Base-by-base conservation (phyloP, 2,888 invertebrate genomes). In the Oxycera nigricornis region DNA sequence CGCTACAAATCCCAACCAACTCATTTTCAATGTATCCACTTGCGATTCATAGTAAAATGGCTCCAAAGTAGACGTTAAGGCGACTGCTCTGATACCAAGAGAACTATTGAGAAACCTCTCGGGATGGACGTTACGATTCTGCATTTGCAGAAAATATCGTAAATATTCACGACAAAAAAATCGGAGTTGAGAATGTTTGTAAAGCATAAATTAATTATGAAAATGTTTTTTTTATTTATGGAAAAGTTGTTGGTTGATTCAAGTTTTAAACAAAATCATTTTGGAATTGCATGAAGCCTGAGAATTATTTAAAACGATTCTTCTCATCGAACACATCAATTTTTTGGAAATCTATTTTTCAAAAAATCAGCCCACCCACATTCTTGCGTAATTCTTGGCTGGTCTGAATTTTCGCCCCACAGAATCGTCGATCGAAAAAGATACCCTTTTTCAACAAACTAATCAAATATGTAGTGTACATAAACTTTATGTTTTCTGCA, bases 401-500 rank as follows among this genome's bases (percentile, higher is more conserved):
- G 7, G 17, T 4, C 3, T 14, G 7, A n/a, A 50, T 50, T 22
- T 55, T 22, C 52, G 7, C 52, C 24, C 35, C 52, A 22, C 52
- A 35, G 35, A 35, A 7, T 35, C 24, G 46, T 7, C 46, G 3
- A 46, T 55, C 11, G 52, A 20, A 11, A 3, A 55, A 20, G 20
- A 2, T 24, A 61, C 17, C 17, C 7, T 59, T 26, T 61, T 31
- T 20, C 17, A 31, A 31, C n/a, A 61, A 61, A 30, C 7, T 31
- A 22, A 61, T 61, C 30, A 61, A 61, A 61, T 61, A 3, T 31
- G 17, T 17, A 61, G 3, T n/a, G 24, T 31, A 31, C 2, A 30
- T 61, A n/a, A 39, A 65, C 31, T 68, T 14, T 22, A 50, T 55
- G 70, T 17, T 70, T 70, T 70, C 70, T 70, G 70, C 31, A 31